These are phyloP conservation scores for Kryptopterus vitreolus DNA, from an alignment of 2,797 vertebrate species.

Conservation along the genomic window DNA sequence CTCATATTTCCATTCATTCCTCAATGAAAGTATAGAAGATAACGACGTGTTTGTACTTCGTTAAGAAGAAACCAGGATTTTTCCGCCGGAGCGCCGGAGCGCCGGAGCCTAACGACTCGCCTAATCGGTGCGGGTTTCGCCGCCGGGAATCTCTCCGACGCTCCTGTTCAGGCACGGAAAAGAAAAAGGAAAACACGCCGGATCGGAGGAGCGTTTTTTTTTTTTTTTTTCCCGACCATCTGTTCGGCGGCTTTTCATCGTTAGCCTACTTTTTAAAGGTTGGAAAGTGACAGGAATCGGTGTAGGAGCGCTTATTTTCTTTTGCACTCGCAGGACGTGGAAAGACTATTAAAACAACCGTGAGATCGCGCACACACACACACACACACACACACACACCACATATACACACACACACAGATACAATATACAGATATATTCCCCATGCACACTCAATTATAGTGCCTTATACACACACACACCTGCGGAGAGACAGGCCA, in stretches of 20 bases:
- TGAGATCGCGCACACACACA: conserved; percentile 39
- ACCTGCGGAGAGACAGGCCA: conserved; percentile 63
- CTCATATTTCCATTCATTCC: too few relatives aligned
- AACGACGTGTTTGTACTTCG: too few relatives aligned
- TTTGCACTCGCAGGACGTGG: conserved; percentile 34
- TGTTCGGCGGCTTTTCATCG: conserved; percentile 63
- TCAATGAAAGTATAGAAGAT: too few relatives aligned
- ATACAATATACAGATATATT: too few relatives aligned
- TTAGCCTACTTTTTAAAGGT: conserved; percentile 76
- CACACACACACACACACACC: conserved; percentile 22
- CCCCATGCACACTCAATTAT: conserved; percentile 35
- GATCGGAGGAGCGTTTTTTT: conserved; percentile 65
- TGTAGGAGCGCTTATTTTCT: conserved; percentile 25
- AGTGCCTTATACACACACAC: conserved; percentile 29
- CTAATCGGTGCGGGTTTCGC: conserved; percentile 74
- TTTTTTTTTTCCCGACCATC: conserved; percentile 59
- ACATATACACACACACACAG: conserved; percentile 5
- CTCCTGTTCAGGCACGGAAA: conserved; percentile 48
- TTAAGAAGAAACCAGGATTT: too few relatives aligned
- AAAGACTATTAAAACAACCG: conserved; percentile 28
- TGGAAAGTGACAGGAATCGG: conserved; percentile 57
- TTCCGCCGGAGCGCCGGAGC: too few relatives aligned
- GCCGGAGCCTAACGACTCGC: conserved; percentile 71
- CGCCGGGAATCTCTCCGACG: conserved; percentile 69
- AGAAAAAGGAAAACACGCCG: conserved; percentile 22